Evolutionary conservation across 2,888 invertebrate genomes (phyloP), one percentile per base, ranked within the genome.

Genomic region (Lepidocyrtoides sp.): DNA sequence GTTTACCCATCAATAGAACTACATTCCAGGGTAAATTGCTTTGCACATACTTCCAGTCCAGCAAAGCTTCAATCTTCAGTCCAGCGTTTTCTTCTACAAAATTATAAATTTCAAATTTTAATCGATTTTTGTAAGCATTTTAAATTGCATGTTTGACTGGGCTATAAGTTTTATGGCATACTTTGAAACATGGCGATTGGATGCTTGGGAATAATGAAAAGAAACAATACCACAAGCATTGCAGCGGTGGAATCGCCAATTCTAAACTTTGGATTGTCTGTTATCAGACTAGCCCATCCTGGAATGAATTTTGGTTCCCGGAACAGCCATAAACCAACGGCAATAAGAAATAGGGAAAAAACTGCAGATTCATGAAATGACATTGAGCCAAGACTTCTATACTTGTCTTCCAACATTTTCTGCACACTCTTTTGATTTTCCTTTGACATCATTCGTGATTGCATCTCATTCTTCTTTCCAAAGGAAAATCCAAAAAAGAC

Each of bases 251-350:
- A 91, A 51, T 92, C 92, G 0, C 92, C 92, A 77, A 95, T 96
- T 95, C 94, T 97, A 97, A 96, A 81, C 2, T 51, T 54, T 0
- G 51, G 88, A 14, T 81, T 96, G 81, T 96, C 94, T 0, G 97
- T 96, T 89, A 97, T 96, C 44, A 96, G 95, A 91, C 97, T 96
- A 0, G 98, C 97, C 98, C 99, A 99, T 1, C 99, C 99, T 0
- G 96, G 96, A 94, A 98, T 97, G 14, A 99, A 98, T 92, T 98
- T 98, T 0, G 99, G 99, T 91, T 97, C 97, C 75, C 98, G 96
- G 95, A 98, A 98, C 95, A 99, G 97, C 97, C 98, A 99, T 94
- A 99, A 96, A 83, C 97, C 94, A 14, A 99, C 97, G 3, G 98
- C 97, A 10, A 97, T 93, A 32, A 97, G 95, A 95, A 99, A 99